Base-by-base conservation (phyloP, 2,113 vertebrate species). In the Trachemys scripta region DNA sequence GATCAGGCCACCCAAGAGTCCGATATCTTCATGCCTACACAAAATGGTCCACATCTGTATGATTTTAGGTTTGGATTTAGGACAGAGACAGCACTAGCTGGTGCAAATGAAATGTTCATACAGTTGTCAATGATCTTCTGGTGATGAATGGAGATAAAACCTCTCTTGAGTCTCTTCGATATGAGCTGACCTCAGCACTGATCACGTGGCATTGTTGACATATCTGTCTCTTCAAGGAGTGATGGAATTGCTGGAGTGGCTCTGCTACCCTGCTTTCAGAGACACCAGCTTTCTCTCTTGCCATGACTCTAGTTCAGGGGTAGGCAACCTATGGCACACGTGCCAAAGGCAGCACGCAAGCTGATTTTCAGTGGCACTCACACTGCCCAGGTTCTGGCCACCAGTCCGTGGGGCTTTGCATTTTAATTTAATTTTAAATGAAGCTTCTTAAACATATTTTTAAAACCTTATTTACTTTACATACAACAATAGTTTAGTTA, bases 61-160 rank as follows among this genome's bases (percentile, higher is more conserved):
- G 16, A 42, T 2, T 16, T 90, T 94, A 0, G 0, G 24, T 78
- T 10, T 88, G 72, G 85, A 90, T 95, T 90, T 85, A 91, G 69
- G 29, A 38, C 57, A 72, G n/a, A 56, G 80, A 56, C 7, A 56
- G 10, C 31, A 56, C 11, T 82, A 65, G 57, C 14, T 12, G 5
- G 29, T 13, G 20, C 89, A 84, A 80, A 81, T 84, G 65, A 92
- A 92, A 16, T 51, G 10, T 20, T 87, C 35, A 6, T 84, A 89
- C 92, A 92, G 54, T 6, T 19, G 51, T 54, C n/a, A 84, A 38
- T 53, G 62, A 94, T 90, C 27, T 82, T 24, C 6, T 42, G 80
- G 38, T 78, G 84, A 87, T 65, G 6, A n/a, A 10, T 76, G 13
- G 90, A 45, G 0, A 29, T 78, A 78, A 47, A 27, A 78, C 38